phyloP scores from a whole-genome alignment of 2,113 vertebrate species.

The Chloebia gouldiae region DNA sequence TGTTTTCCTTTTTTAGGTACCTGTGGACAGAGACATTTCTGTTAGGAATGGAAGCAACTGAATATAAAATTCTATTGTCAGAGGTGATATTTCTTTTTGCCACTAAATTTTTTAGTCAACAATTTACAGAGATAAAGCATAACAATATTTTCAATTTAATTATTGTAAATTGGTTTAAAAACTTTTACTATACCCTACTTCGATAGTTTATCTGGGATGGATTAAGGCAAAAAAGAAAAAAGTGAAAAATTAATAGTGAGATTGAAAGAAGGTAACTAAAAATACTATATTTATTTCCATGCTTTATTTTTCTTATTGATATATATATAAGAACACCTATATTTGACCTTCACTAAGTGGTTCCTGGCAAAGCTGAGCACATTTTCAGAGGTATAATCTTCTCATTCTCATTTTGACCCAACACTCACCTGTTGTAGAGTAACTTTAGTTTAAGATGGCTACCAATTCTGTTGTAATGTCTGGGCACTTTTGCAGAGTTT shows the following conservation, averaged over 20 bases:
- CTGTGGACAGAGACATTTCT: background rate
- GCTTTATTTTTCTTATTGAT: background rate
- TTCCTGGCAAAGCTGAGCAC: background rate
- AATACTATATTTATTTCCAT: background rate
- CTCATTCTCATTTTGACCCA: background rate
- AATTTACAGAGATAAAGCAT: background rate
- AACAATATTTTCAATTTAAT: background rate
- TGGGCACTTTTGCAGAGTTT: background rate
- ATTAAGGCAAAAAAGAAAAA: background rate
- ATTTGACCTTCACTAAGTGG: background rate
- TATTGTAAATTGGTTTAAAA: background rate
- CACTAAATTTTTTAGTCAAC: background rate
- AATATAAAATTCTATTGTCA: background rate
- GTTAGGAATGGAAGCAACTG: background rate
- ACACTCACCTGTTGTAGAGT: background rate
- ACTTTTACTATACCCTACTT: background rate
- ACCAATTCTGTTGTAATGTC: background rate
- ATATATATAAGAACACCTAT: background rate
- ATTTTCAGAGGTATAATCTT: background rate
- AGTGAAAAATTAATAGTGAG: background rate
- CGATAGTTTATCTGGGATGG: background rate
- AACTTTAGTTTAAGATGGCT: background rate
- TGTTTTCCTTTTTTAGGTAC: background rate
- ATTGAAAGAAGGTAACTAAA: background rate
- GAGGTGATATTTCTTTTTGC: background rate